Evolutionary conservation across 2,113 vertebrate species (phyloP).

Genomic region (Halichoerus grypus): DNA sequence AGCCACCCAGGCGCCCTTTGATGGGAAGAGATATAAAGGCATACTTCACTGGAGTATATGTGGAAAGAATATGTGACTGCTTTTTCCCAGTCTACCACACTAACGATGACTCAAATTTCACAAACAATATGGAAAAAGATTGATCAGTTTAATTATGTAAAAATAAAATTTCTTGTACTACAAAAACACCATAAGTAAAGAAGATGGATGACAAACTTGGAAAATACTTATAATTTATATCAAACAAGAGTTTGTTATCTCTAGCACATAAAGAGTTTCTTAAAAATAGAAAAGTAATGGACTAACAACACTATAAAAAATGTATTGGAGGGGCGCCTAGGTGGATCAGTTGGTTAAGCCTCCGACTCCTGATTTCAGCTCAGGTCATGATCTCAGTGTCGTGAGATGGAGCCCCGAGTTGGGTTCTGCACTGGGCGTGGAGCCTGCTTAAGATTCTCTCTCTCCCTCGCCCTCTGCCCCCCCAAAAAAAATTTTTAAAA

Average conservation of each 20-base stretch:
- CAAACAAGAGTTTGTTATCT: not conserved
- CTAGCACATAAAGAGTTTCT: not conserved
- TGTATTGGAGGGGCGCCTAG: not conserved
- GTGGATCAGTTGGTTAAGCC: not conserved
- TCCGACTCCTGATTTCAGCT: not conserved
- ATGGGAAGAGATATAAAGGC: not conserved
- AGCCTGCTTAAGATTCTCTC: not conserved
- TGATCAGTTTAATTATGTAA: not conserved
- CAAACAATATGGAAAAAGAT: not conserved
- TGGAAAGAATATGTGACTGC: not conserved
- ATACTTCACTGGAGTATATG: not conserved
- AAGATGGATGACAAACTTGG: not conserved
- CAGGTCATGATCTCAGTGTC: not conserved
- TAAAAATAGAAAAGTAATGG: not conserved
- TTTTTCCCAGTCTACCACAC: not conserved
- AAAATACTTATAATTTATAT: conserved; percentile 16
- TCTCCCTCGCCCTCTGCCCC: not conserved
- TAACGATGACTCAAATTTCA: conserved; percentile 32
- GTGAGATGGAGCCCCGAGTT: not conserved
- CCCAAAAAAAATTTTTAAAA: too few relatives aligned
- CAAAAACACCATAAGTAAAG: not conserved
- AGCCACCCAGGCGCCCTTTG: not conserved
- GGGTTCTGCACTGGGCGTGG: not conserved
- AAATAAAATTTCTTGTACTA: not conserved
- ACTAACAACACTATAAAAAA: not conserved